Evolutionary conservation across 2,797 vertebrate genomes (phyloP).

Genomic region (Acropternis orthonyx): DNA sequence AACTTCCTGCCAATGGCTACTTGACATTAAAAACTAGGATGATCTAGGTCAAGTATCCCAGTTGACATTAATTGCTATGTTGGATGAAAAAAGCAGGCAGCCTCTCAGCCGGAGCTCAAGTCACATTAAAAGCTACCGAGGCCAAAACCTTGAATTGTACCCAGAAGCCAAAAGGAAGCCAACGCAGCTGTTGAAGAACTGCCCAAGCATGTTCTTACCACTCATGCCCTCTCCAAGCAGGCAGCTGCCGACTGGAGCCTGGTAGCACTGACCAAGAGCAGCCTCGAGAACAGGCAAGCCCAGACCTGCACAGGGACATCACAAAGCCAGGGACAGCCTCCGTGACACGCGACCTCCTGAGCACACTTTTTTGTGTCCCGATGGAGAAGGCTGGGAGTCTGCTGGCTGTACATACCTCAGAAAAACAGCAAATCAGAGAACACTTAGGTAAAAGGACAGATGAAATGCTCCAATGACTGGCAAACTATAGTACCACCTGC

Average conservation of each 20-base stretch:
- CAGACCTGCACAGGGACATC: rapidly evolving
- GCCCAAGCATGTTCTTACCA: neutral
- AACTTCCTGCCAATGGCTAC: constrained; percentile 62
- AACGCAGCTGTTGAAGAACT: neutral
- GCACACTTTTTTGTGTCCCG: rapidly evolving
- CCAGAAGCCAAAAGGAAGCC: constrained; percentile 31
- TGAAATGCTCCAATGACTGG: neutral
- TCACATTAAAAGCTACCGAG: neutral
- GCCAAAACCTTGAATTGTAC: constrained; percentile 26
- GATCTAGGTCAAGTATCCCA: constrained; percentile 56
- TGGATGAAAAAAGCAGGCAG: constrained; percentile 8
- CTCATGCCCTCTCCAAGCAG: neutral
- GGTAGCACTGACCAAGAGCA: rapidly evolving
- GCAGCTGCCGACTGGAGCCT: neutral
- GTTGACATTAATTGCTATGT: constrained; percentile 50
- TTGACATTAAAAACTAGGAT: constrained; percentile 58
- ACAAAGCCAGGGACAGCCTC: rapidly evolving
- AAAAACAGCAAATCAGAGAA: neutral
- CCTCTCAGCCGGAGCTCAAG: neutral
- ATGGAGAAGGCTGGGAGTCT: neutral
- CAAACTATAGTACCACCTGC: neutral
- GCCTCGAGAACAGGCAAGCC: rapidly evolving
- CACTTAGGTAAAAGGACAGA: neutral
- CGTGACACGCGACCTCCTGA: rapidly evolving
- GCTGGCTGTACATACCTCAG: neutral